Evolutionary conservation across 2,888 invertebrate species (phyloP).

Genomic region (Cordilura impudica): DNA sequence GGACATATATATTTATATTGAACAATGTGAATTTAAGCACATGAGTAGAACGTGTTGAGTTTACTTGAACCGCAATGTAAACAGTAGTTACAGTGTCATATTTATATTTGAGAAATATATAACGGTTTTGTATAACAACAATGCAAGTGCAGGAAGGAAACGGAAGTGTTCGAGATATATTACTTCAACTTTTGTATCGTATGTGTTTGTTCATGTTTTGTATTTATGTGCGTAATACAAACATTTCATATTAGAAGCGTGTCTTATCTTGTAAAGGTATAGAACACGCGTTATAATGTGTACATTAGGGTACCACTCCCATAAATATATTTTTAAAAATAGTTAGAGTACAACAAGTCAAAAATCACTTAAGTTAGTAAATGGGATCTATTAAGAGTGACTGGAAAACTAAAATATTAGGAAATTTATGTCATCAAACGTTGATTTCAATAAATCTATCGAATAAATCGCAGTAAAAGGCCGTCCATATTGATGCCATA

Average conservation of each 20-base stretch:
- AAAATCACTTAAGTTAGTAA: no score
- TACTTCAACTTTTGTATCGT: slow-evolving; percentile 34
- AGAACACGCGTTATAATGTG: slow-evolving; percentile 46
- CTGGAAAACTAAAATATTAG: no score
- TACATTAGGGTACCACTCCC: not conserved
- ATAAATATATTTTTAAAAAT: no score
- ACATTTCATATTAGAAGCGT: slow-evolving; percentile 53
- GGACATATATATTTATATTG: no score
- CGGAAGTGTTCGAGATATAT: slow-evolving; percentile 50
- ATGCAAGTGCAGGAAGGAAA: slow-evolving; percentile 33
- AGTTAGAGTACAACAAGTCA: no score
- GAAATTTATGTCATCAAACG: no score
- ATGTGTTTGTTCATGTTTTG: slow-evolving; percentile 18
- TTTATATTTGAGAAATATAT: slow-evolving; percentile 10
- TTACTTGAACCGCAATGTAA: not conserved
- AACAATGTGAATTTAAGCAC: no score
- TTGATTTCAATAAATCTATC: no score
- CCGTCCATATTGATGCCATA: no score
- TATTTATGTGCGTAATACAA: slow-evolving; percentile 8
- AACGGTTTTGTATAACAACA: slow-evolving; percentile 3
- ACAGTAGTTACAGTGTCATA: not conserved
- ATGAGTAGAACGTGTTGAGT: no score
- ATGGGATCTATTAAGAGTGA: no score
- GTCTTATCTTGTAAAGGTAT: slow-evolving; percentile 61
- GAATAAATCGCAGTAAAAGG: no score